A percentile compares a stretch with the other conserved stretches of the same genome.
phyloP scores from a whole-genome alignment of 2,113 vertebrate species.

The Osmerus mordax region DNA sequence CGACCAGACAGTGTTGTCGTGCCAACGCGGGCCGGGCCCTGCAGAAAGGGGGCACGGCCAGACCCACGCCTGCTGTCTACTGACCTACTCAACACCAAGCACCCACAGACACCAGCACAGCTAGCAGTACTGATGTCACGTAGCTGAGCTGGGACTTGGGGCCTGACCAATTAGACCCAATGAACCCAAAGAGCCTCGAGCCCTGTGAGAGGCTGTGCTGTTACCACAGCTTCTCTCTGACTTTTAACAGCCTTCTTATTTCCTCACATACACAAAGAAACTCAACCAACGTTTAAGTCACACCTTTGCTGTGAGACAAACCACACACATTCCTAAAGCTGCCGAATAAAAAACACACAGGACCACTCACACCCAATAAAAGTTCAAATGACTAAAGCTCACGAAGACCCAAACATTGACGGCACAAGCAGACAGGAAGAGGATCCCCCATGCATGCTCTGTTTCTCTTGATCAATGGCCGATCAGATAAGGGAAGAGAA shows the following conservation, averaged over 20 bases:
- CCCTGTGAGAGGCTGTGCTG: too few species aligned
- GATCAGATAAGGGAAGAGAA: conserved; percentile 42
- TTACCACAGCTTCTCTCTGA: too few species aligned
- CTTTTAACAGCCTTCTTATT: too few species aligned
- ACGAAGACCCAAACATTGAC: conserved; percentile 1
- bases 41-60: neutral
- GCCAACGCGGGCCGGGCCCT: neutral
- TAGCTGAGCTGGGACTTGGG: too few species aligned
- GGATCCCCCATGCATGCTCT: neutral
- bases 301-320: neutral
- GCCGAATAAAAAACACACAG: neutral
- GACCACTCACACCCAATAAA: neutral
- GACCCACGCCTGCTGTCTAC: conserved; percentile 4
- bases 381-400: neutral
- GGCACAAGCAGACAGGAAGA: neutral
- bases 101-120: conserved; percentile 1
- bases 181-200: too few species aligned
- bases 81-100: conserved; percentile 14
- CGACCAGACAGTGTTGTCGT: neutral
- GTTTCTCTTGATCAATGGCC: conserved; percentile 36
- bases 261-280: too few species aligned
- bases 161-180: too few species aligned
- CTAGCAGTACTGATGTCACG: too few species aligned
- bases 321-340: neutral
- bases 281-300: too few species aligned